Percentiles rank a stretch among this genome's conserved stretches.
Evolutionary conservation across 2,888 invertebrate genomes (phyloP).

Genomic region (Monochamus alternatus): DNA sequence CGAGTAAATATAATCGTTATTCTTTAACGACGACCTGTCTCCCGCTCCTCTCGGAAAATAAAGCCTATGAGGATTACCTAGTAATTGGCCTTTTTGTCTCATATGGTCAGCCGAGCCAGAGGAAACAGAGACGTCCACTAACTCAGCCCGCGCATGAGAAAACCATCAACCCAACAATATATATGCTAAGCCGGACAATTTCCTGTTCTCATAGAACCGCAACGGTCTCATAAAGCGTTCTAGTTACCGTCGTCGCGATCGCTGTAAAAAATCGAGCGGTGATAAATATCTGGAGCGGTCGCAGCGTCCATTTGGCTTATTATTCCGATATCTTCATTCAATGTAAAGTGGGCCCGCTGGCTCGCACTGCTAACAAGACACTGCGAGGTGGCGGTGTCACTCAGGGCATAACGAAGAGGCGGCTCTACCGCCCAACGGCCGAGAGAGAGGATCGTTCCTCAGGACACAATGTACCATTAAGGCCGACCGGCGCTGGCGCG

Average conservation of each 20-base stretch:
- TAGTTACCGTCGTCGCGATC: slow-evolving; percentile 55
- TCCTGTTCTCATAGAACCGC: slow-evolving; percentile 58
- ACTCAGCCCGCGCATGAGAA: slow-evolving; percentile 33
- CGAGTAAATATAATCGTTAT: neutral
- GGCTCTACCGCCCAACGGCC: slow-evolving; percentile 66
- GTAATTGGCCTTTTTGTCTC: slow-evolving; percentile 19
- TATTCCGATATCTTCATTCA: slow-evolving; percentile 71
- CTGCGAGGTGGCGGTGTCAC: slow-evolving; percentile 71
- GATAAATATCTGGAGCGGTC: slow-evolving; percentile 60
- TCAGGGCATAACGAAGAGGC: slow-evolving; percentile 69
- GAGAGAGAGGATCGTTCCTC: slow-evolving; percentile 68
- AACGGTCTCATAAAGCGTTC: slow-evolving; percentile 57
- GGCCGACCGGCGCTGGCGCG: neutral
- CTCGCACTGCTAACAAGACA: slow-evolving; percentile 70
- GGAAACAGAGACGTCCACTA: slow-evolving; percentile 8
- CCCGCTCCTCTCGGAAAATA: neutral
- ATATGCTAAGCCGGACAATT: slow-evolving; percentile 48
- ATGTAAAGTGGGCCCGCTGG: slow-evolving; percentile 68
- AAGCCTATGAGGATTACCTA: slow-evolving; percentile 9
- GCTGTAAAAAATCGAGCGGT: slow-evolving; percentile 53
- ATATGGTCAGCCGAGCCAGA: slow-evolving; percentile 18
- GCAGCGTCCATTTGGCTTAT: slow-evolving; percentile 68
- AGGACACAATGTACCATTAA: slow-evolving; percentile 77
- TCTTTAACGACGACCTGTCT: neutral
- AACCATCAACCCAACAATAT: slow-evolving; percentile 36